Evolutionary conservation across 2,113 vertebrate genomes (phyloP), one percentile per base, ranked within the genome.

Genomic region (Danionella cerebrum): DNA sequence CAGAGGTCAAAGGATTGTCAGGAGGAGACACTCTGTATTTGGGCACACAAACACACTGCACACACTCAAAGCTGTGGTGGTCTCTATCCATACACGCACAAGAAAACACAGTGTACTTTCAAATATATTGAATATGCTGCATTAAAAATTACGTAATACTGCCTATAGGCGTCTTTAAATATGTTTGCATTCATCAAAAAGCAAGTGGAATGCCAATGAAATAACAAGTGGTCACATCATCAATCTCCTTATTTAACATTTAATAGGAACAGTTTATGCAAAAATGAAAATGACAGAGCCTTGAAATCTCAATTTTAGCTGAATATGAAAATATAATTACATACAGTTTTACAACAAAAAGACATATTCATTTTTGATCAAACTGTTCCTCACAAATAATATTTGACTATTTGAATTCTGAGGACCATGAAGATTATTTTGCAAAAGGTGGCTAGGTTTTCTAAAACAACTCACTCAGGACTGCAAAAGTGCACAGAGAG

Each of bases 1-100:
- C 73, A 71, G 67, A 71, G 76, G 64, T 65, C 29, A 59, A 52
- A 57, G 45, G 79, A 85, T 87, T 88, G 79, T 87, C 80, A 72
- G 19, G 24, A 75, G 59, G 70, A 76, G 80, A 71, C 48, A 70
- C 31, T n/a, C 62, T 16, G 51, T 29, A 39, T 22, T 52, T 29
- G 36, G 21, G 33, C 51, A 42, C 27, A 65, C 52, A 24, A 13
- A 8, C 18, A 44, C 55, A 67, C n/a, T n/a, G n/a, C 55, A 69
- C 21, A 14, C 58, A 48, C 41, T 69, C 70, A 75, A 24, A 8
- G 36, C 50, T 4, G 13, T 3, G 5, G 3, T 7, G 18, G 29
- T 6, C n/a, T 33, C 12, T 48, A 60, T 10, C 14, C 47, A 62
- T 44, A 24, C 29, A 4, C 45, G 14, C 27, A 51, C 39, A 47